Conservation (phyloP, 2,888 invertebrate genomes). For the Chromoteleia sp. region DNA sequence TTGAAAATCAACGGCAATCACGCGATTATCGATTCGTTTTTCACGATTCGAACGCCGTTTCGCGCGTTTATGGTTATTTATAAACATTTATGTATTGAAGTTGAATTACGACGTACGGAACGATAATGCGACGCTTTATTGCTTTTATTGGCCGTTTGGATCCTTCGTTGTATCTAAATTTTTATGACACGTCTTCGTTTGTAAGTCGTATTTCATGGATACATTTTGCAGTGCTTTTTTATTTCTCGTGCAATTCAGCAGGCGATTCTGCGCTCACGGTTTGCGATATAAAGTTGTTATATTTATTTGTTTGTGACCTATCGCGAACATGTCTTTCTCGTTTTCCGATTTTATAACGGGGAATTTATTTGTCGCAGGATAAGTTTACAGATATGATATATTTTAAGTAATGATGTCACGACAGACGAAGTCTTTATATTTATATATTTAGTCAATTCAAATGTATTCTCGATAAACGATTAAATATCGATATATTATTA, state of each 20-base stretch:
- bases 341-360: slow-evolving; percentile 21
- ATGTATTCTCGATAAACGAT: too few relatives aligned
- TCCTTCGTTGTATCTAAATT: slow-evolving; percentile 58
- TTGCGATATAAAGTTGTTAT: slow-evolving; percentile 33
- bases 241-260: slow-evolving; percentile 32
- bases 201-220: slow-evolving; percentile 53
- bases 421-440: background rate
- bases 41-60: too few relatives aligned
- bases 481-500: too few relatives aligned
- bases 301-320: slow-evolving; percentile 50
- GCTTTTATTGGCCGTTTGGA: slow-evolving; percentile 43
- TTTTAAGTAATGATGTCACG: background rate
- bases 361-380: slow-evolving; percentile 23
- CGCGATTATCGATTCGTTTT: background rate
- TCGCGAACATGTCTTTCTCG: slow-evolving; percentile 18
- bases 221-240: slow-evolving; percentile 44
- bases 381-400: background rate
- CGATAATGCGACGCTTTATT: slow-evolving; percentile 40
- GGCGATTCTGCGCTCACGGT: slow-evolving; percentile 19
- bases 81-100: slow-evolving; percentile 50
- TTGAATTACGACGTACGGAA: slow-evolving; percentile 23
- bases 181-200: slow-evolving; percentile 59
- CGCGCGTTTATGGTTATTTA: slow-evolving; percentile 5
- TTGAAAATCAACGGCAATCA: background rate
- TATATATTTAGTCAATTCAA: too few relatives aligned